Evolutionary conservation across 2,888 invertebrate species (phyloP).

Genomic region (Apotomis capreana): DNA sequence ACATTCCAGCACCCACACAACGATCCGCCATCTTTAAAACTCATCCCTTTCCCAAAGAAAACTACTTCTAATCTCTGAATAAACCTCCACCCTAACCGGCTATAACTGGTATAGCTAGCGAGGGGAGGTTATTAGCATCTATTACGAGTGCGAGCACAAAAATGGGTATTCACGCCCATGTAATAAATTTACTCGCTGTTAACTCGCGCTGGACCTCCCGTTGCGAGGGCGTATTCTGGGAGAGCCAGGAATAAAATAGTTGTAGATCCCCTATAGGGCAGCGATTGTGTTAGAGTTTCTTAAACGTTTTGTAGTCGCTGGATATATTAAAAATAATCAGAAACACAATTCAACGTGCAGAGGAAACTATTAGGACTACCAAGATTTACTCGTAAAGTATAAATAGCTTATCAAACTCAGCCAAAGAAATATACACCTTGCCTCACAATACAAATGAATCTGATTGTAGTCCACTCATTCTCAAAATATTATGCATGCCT

Average conservation of each 20-base stretch:
- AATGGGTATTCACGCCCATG: slow-evolving; percentile 69
- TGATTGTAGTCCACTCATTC: no score
- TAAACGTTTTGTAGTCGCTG: no score
- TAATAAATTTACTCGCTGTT: slow-evolving; percentile 73
- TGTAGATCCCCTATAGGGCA: not conserved
- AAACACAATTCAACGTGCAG: no score
- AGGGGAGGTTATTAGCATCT: slow-evolving; percentile 44
- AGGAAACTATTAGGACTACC: no score
- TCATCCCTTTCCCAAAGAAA: not conserved
- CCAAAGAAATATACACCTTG: no score
- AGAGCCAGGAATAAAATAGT: not conserved
- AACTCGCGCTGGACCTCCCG: slow-evolving; percentile 55
- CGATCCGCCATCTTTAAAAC: not conserved
- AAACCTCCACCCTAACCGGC: slow-evolving; percentile 23
- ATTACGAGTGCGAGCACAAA: slow-evolving; percentile 57
- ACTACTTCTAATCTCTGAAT: slow-evolving; percentile 25
- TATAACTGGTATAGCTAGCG: slow-evolving; percentile 38
- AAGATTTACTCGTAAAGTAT: no score
- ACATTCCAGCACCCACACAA: not conserved
- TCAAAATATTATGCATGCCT: no score
- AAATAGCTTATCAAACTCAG: no score
- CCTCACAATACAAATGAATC: no score
- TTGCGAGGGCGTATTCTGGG: slow-evolving; percentile 46
- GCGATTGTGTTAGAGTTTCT: not conserved
- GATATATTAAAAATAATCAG: no score